Evolutionary conservation across 2,113 vertebrate species (phyloP), one percentile per base, ranked within the genome.

Genomic region (Halichoeres trimaculatus): DNA sequence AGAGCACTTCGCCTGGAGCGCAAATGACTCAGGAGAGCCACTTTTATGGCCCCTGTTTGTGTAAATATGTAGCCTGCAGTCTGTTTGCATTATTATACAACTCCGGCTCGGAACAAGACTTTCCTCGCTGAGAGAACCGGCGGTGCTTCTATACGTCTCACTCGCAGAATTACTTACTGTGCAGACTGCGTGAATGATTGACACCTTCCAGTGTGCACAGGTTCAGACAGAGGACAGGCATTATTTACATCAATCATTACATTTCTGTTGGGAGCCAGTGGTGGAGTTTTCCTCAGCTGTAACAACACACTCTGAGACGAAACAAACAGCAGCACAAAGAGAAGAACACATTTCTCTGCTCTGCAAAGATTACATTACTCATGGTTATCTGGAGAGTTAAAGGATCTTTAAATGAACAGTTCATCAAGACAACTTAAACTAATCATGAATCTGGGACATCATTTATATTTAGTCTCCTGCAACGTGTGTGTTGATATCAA

Each of bases 41-140:
- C 16, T 88, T 85, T 90, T 85, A 73, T 74, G 85, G 85, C 77
- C 85, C 43, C 66, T 85, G 88, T 85, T 90, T 88, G 83, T 91
- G 84, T 88, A 90, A 89, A 92, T 86, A 89, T 87, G 84, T 80
- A 77, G 85, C 88, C 85, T 67, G 76, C 75, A 88, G 85, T 77
- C 73, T 82, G 68, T 85, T 87, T 84, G 79, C 43, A 59, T 81
- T 82, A 78, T 85, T 88, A 87, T 81, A 81, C 84, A 83, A 80
- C 70, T 76, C 61, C 41, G 64, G 68, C 60, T 80, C 20, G 35
- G 70, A 41, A 45, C 71, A 69, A 8, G 60, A 84, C 81, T 84
- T 81, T 85, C 72, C 73, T 81, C 76, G 74, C 19, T 56, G 34
- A 74, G 57, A 57, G 62, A 84, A 85, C 82, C 16, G 3, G 23